Percentiles rank a stretch among this genome's conserved stretches.
Conservation (phyloP, 2,797 vertebrate genomes). For the Cetoscarus ocellatus region DNA sequence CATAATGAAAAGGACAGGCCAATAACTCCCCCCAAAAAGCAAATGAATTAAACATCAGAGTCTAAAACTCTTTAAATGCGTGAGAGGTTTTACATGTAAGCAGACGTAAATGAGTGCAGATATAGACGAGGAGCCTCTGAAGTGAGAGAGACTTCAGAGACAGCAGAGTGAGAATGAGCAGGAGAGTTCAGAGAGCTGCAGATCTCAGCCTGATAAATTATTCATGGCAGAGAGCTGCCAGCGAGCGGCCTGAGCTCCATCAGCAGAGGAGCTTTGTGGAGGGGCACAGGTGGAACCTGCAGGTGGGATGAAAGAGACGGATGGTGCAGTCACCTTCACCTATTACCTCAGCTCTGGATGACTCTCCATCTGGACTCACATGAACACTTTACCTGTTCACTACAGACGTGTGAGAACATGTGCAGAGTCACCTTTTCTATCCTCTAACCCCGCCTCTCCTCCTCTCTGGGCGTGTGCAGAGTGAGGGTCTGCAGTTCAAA, state of each 20-base stretch:
- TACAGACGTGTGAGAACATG: not conserved
- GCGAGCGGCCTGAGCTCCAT: conserved; percentile 45
- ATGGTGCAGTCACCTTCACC: conserved; percentile 69
- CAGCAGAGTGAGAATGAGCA: conserved; percentile 32
- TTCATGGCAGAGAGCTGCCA: conserved; percentile 58
- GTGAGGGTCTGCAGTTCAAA: not conserved
- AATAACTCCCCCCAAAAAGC: not conserved
- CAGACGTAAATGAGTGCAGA: conserved; percentile 25
- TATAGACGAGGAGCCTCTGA: conserved; percentile 9
- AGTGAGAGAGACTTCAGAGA: conserved; percentile 29
- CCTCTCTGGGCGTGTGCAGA: not conserved
- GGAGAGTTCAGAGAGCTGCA: conserved; percentile 53
- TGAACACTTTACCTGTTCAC: conserved; percentile 13
- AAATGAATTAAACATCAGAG: conserved; percentile 32
- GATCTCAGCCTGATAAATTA: conserved; percentile 72
- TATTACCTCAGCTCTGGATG: conserved; percentile 35
- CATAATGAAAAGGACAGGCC: not conserved
- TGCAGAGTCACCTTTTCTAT: conserved; percentile 27
- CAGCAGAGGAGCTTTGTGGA: conserved; percentile 44
- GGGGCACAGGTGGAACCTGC: conserved; percentile 63
- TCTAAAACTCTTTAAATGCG: conserved; percentile 10
- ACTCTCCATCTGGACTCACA: conserved; percentile 31
- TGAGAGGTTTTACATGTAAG: conserved; percentile 41
- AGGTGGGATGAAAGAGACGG: conserved; percentile 67
- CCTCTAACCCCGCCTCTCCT: conserved; percentile 7